Percentiles rank a stretch among this genome's conserved stretches.
These are phyloP conservation scores for Nudaria mundana DNA, from an alignment of 2,888 invertebrate species.

Conservation along the genomic window DNA sequence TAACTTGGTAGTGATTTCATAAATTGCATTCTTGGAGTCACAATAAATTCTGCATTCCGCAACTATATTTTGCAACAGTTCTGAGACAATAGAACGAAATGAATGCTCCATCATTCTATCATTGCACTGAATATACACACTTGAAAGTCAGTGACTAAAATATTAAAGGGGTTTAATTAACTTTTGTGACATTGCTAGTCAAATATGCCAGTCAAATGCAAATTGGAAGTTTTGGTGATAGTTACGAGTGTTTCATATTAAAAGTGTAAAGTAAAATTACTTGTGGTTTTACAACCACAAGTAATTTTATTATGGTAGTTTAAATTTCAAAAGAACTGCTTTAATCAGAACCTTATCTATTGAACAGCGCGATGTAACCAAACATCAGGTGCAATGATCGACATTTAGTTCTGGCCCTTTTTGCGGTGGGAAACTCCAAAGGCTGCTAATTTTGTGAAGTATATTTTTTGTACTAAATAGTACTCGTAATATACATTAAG, in stretches of 20 bases:
- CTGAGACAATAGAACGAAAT: slow-evolving; percentile 3
- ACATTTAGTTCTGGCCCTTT: too few relatives aligned
- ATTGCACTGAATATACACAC: background rate
- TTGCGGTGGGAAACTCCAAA: too few relatives aligned
- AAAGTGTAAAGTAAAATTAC: background rate
- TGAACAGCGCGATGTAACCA: too few relatives aligned
- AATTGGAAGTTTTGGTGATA: background rate
- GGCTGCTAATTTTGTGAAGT: too few relatives aligned
- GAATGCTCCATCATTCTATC: slow-evolving; percentile 1
- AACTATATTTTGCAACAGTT: background rate
- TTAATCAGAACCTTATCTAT: too few relatives aligned
- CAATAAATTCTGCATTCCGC: background rate
- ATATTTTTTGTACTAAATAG: too few relatives aligned
- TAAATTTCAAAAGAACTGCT: too few relatives aligned
- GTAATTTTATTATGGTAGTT: too few relatives aligned
- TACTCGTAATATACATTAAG: too few relatives aligned
- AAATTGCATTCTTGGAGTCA: background rate
- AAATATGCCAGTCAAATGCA: background rate
- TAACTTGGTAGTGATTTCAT: background rate
- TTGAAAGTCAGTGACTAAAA: background rate
- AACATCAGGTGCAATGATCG: too few relatives aligned
- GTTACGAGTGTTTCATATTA: too few relatives aligned
- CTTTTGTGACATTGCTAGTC: background rate
- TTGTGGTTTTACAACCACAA: too few relatives aligned
- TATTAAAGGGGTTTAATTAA: slow-evolving; percentile 2